phyloP scores from a whole-genome alignment of 2,888 invertebrate genomes.

The Macaria notata region DNA sequence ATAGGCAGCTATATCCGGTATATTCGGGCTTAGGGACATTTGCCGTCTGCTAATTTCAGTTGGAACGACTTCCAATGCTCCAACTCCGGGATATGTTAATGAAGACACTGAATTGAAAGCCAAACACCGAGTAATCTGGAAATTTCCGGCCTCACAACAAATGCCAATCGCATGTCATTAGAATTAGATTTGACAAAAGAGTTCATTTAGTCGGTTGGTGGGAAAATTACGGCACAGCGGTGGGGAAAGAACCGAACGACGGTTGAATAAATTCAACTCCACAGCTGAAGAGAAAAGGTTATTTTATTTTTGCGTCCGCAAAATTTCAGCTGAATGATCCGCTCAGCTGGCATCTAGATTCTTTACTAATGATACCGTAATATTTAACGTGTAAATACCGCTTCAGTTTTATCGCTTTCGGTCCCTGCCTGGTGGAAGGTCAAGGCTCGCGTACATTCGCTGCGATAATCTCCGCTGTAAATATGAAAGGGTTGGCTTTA shows the following conservation, averaged over 20 bases:
- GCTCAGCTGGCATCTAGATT: slow-evolving; percentile 1
- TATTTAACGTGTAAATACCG: slow-evolving; percentile 14
- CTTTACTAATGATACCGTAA: slow-evolving; percentile 5
- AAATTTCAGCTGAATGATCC: neutral
- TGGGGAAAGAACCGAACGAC: too few species aligned
- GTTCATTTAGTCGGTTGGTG: neutral
- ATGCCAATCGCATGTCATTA: neutral
- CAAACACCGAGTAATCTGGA: slow-evolving; percentile 10
- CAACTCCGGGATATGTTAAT: slow-evolving; percentile 32
- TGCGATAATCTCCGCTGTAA: slow-evolving; percentile 23
- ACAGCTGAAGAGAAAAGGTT: too few species aligned
- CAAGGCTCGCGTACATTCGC: slow-evolving; percentile 23
- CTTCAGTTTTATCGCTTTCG: slow-evolving; percentile 10
- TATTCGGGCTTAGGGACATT: slow-evolving; percentile 6
- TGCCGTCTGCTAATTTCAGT: slow-evolving; percentile 18
- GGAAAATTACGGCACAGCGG: too few species aligned
- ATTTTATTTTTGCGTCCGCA: too few species aligned
- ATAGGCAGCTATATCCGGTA: neutral
- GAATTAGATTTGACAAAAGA: neutral
- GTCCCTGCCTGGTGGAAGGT: slow-evolving; percentile 11
- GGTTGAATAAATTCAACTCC: too few species aligned
- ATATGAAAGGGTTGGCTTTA: slow-evolving; percentile 23
- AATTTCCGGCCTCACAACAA: slow-evolving; percentile 1
- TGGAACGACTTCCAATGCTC: slow-evolving; percentile 25
- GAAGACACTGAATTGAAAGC: slow-evolving; percentile 13